Base-by-base conservation (phyloP, 2,113 vertebrate species). In the Camarhynchus parvulus region DNA sequence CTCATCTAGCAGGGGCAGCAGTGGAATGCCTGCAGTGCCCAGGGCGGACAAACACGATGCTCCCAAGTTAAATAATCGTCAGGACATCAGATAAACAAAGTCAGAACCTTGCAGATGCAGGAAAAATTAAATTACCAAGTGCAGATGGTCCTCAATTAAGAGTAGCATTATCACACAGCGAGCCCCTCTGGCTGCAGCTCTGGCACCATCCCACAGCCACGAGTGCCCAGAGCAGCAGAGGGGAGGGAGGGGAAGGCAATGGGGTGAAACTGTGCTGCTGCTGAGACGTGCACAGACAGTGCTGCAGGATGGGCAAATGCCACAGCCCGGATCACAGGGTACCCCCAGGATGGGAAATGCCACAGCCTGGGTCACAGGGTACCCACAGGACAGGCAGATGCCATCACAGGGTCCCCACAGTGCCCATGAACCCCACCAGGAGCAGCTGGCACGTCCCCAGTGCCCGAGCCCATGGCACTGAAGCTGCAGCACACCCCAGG, bases 91-190 rank as follows among this genome's bases (percentile, higher is more conserved):
- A 91, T 49, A 89, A 89, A 91, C 64, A 69, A 91, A 96, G 72
- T 5, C 24, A 90, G 95, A 95, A 74, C 82, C 78, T 92, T n/a
- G 55, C 87, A 85, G 95, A 91, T 73, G 87, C 78, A 33, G 84
- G 53, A n/a, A n/a, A 82, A 91, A 89, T 73, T 31, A 58, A 92
- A 95, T 95, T 83, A 85, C 81, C 44, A 0, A 56, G 81, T 14
- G 81, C 95, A 95, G 95, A 94, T 92, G 84, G 77, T 91, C n/a
- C 67, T 61, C 89, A 89, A 72, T 92, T 87, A 95, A 69, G 55
- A 78, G 74, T 75, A 73, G 67, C 20, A 1, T 76, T 73, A 82
- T 35, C 61, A 69, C 66, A 52, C 62, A 6, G 12, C 58, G 22
- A 44, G 85, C 64, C 35, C 47, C 2, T 3, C 77, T 15, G 84